These are phyloP conservation scores for Coenonympha glycerion DNA, from an alignment of 2,888 invertebrate species.

Conservation along the genomic window DNA sequence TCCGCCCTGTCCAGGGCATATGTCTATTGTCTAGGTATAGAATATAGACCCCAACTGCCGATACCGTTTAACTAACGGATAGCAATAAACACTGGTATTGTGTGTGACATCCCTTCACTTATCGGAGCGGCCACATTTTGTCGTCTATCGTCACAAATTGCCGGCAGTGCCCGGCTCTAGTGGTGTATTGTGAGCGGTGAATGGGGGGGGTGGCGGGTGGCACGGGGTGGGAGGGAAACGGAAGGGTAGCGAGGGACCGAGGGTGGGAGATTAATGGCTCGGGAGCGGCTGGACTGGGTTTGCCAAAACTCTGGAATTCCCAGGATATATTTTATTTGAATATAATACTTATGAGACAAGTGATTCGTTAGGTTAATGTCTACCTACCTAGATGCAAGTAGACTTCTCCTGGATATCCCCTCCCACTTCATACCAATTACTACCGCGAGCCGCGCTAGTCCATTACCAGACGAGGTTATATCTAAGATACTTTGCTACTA, in stretches of 20 bases:
- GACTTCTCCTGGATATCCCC: too few relatives aligned
- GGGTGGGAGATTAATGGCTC: constrained; percentile 56
- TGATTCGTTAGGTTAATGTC: neutral
- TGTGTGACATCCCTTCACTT: constrained; percentile 2
- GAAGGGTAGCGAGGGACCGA: constrained; percentile 35
- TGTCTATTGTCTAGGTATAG: too few relatives aligned
- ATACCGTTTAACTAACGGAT: constrained; percentile 1
- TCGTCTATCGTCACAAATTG: constrained; percentile 37
- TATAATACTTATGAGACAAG: neutral
- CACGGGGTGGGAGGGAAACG: constrained; percentile 30
- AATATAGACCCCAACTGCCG: neutral
- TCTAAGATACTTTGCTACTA: too few relatives aligned
- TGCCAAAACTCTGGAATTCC: neutral
- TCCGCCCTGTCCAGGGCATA: too few relatives aligned
- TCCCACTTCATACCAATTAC: too few relatives aligned
- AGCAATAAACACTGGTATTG: constrained; percentile 1
- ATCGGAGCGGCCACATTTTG: constrained; percentile 30
- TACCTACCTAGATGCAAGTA: neutral
- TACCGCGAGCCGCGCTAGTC: too few relatives aligned
- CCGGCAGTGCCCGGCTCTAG: constrained; percentile 15
- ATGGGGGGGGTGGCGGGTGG: constrained; percentile 9
- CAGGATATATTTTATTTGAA: neutral
- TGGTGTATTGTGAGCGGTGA: neutral
- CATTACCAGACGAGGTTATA: too few relatives aligned
- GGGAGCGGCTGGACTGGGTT: constrained; percentile 31